phyloP scores from a whole-genome alignment of 2,797 vertebrate species.

The Hydrolagus colliei region DNA sequence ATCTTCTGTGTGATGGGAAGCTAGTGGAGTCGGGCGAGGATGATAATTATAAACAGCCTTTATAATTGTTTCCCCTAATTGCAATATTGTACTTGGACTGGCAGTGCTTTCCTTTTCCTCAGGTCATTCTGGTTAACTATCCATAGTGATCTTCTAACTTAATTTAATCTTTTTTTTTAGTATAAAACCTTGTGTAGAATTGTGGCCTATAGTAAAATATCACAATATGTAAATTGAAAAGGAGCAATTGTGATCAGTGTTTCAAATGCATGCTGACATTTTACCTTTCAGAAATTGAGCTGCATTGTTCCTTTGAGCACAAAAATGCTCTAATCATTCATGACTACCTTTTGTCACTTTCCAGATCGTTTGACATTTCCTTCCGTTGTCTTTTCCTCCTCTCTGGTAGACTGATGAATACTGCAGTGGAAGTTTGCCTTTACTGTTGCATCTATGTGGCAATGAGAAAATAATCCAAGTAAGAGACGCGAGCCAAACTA shows the following conservation, averaged over 20 bases:
- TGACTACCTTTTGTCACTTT: neutral
- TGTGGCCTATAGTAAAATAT: neutral
- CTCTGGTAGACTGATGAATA: neutral
- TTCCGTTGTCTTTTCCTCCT: neutral
- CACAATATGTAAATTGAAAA: constrained; percentile 3
- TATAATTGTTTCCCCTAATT: too few species aligned
- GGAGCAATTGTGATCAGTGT: constrained; percentile 1
- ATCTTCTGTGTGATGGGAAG: too few species aligned
- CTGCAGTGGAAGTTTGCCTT: neutral
- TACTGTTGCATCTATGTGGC: neutral
- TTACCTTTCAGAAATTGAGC: neutral
- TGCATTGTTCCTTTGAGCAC: neutral
- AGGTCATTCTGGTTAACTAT: too few species aligned
- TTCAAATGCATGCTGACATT: constrained; percentile 5
- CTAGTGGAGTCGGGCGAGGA: too few species aligned
- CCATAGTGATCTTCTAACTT: too few species aligned
- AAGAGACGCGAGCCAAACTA: neutral
- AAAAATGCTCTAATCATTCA: neutral
- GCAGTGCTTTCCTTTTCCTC: too few species aligned
- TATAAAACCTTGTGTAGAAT: too few species aligned
- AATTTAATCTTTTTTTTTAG: too few species aligned
- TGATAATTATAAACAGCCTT: too few species aligned
- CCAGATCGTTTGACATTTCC: constrained; percentile 7
- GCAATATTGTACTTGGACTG: too few species aligned
- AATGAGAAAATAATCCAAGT: neutral